Base-by-base conservation (phyloP, 92 coral and sea anemone genomes). In the Parazoanthus atlanticus region DNA sequence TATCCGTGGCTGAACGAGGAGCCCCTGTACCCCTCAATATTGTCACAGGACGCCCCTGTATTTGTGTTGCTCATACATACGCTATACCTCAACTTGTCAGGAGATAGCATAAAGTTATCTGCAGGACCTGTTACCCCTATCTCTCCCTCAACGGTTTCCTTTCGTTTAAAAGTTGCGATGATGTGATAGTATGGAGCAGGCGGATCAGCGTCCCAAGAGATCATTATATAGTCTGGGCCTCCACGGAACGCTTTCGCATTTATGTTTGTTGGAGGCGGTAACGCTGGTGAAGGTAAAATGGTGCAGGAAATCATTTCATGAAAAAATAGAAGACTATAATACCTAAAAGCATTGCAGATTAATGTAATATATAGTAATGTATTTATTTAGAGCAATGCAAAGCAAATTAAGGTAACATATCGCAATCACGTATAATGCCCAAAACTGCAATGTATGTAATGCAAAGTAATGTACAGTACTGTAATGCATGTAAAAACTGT, bases 121-220 rank as follows among this genome's bases (percentile, higher is more conserved):
- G 87, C 87, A 5, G 43, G 16, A 47, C 74, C 41, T 33, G 28
- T 31, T 25, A 84, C 40, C 2, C 69, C 19, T 66, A 65, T 25
- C 36, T 11, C 32, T 25, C 36, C 34, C 1, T 70, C 78, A 40
- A 23, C 7, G 0, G 64, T 70, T 69, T 41, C 21, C 7, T 17
- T 8, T 17, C 78, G 78, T 70, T 84, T 84, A 31, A 84, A 11
- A 23, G 36, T 84, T 58, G 69, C 10, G 7, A 29, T n/a, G 74
- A 84, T 54, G 67, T 66, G 76, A 5, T 84, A 84, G 19, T 28
- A 43, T 2, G 78, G 77, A 28, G 77, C 87, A 1, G 38, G 78
- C 26, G 87, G 87, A 7, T 84, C 43, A 34, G 64, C 87, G 21
- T 84, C 87, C 87, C 87, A 84, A 13, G 87, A 84, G 30, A 84